A percentile compares a stretch with the other conserved stretches of the same genome.
Conservation (phyloP, 2,888 invertebrate species). For the Pseudococcus jackbeardsleyi region DNA sequence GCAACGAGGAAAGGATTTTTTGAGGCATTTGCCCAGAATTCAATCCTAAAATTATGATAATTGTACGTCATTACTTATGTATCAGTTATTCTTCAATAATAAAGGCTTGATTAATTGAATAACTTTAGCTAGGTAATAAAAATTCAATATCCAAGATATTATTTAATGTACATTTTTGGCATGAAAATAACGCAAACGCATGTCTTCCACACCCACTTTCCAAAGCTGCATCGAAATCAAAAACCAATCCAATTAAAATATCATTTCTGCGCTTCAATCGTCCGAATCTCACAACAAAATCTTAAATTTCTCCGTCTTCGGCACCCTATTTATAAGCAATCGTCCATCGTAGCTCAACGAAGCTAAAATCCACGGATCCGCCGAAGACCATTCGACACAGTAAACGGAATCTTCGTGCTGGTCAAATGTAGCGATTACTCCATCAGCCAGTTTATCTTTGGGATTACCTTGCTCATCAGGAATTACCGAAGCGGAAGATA, state of each 20-base stretch:
- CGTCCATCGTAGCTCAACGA: slow-evolving; percentile 97
- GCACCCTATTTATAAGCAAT: slow-evolving; percentile 91
- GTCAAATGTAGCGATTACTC: slow-evolving; percentile 91
- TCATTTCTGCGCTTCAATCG: neutral
- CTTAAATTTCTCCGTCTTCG: slow-evolving; percentile 94
- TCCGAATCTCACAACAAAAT: slow-evolving; percentile 74
- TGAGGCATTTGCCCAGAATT: too few relatives aligned
- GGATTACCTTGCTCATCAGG: slow-evolving; percentile 71
- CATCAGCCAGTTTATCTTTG: slow-evolving; percentile 80
- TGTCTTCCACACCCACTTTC: too few relatives aligned
- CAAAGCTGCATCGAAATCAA: neutral
- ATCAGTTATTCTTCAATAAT: too few relatives aligned
- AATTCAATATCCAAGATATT: too few relatives aligned
- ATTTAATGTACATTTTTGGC: too few relatives aligned
- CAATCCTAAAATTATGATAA: too few relatives aligned
- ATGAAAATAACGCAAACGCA: too few relatives aligned
- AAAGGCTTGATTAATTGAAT: too few relatives aligned
- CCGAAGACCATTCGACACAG: slow-evolving; percentile 96
- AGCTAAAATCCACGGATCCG: slow-evolving; percentile 99
- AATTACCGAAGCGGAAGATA: slow-evolving; percentile 79
- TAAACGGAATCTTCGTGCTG: slow-evolving; percentile 99
- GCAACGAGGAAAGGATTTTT: too few relatives aligned
- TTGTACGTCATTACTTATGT: too few relatives aligned
- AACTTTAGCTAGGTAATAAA: too few relatives aligned
- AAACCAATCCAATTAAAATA: neutral